Evolutionary conservation across 2,888 invertebrate species (phyloP).

Genomic region (Dicyrtomina minuta): DNA sequence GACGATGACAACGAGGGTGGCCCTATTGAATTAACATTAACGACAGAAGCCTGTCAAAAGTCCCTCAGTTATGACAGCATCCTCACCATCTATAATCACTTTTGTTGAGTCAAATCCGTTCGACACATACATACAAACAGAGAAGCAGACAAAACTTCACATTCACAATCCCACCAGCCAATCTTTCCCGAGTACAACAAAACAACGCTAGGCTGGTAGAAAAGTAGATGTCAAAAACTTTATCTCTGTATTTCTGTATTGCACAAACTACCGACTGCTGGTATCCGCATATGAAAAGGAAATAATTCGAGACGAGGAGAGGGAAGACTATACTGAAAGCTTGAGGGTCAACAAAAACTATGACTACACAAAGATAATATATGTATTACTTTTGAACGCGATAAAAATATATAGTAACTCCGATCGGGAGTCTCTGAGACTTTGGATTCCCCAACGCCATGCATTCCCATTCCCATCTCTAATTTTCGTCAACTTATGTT

Average conservation of each 20-base stretch:
- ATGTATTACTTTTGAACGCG: background rate
- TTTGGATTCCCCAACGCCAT: background rate
- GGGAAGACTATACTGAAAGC: background rate
- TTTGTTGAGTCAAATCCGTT: conserved; percentile 27
- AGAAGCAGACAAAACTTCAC: conserved; percentile 9
- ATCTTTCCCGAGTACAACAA: background rate
- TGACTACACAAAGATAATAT: no score
- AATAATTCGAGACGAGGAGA: no score
- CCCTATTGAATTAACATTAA: conserved; percentile 14
- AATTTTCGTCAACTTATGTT: no score
- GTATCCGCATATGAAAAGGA: conserved; percentile 4
- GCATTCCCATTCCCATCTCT: no score
- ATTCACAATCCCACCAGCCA: conserved; percentile 25
- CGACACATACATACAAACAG: conserved; percentile 16
- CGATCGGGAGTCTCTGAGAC: no score
- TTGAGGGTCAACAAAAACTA: conserved; percentile 19
- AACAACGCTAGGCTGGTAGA: background rate
- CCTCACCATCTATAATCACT: conserved; percentile 19
- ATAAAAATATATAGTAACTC: no score
- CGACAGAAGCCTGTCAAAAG: conserved; percentile 40
- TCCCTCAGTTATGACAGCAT: conserved; percentile 36
- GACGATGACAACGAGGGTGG: no score
- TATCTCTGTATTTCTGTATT: conserved; percentile 2
- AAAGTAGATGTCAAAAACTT: background rate
- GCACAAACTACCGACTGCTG: conserved; percentile 3